Base-by-base conservation (phyloP, 2,888 invertebrate genomes). In the Metalampra italica region DNA sequence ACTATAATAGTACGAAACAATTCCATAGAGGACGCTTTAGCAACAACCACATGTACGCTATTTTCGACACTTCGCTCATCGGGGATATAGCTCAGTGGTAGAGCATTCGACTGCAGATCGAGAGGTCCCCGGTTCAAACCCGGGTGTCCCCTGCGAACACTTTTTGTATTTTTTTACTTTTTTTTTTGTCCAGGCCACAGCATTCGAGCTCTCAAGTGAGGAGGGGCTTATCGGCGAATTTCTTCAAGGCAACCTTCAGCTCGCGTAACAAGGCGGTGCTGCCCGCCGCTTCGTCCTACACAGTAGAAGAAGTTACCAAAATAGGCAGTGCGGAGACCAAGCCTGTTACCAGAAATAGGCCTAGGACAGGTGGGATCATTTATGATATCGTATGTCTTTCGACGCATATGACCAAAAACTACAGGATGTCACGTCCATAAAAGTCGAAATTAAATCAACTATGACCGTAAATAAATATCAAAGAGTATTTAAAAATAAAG, bases 121-220 rank as follows among this genome's bases (percentile, higher is more conserved):
- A 87, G 86, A 87, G 86, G 87, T 88, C 85, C 87, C 86, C 86
- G 88, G 86, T 88, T 87, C 87, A 86, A 88, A 86, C 85, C 86
- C 87, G 87, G 87, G 85, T 86, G 84, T 85, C 85, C 84, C 85
- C 87, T 88, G 15, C n/a, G 36, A 11, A 34, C 2, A 55, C 58
- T 51, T 43, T 42, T 47, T 22, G 51, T 56, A 56, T 32, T 4
- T 45, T 49, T 9, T 32, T 54, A 50, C 51, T 54, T 56, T 51
- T 41, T 51, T 53, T 62, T 60, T 60, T 67, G 22, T 68, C 11
- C 62, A 85, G 85, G 50, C 68, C 76, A 50, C 64, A 71, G 8
- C 61, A 67, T 14, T 12, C 42, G 32, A 66, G 53, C 42, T 52
- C 70, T 11, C 66, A 62, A 56, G 46, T 64, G 13, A 67, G 75